Evolutionary conservation across 30 jellyfish, hydroid and myxozoan species (phyloP).

Genomic region (Hydractinia echinata): DNA sequence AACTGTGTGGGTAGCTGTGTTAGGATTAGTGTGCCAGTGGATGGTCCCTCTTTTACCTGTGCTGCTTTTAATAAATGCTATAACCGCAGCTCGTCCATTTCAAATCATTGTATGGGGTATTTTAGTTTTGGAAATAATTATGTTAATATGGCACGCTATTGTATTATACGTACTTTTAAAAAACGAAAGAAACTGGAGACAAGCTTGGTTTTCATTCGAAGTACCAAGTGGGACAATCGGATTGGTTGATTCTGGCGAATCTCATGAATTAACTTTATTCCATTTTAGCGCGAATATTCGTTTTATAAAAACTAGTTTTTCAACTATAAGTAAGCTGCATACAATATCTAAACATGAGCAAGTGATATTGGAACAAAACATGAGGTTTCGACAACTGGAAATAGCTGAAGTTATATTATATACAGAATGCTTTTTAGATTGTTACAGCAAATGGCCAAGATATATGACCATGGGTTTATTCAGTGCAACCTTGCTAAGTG

Average conservation of each 20-base stretch:
- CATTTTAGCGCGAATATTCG: conserved; percentile 40
- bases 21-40: conserved; percentile 27
- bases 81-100: neutral
- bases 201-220: conserved; percentile 44
- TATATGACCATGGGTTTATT: conserved; percentile 26
- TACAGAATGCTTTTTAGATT: conserved; percentile 32
- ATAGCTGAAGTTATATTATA: conserved; percentile 39
- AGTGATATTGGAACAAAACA: conserved; percentile 8
- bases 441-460: conserved; percentile 47
- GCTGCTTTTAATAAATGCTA: conserved; percentile 11
- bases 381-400: conserved; percentile 21
- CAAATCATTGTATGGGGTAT: conserved; percentile 14
- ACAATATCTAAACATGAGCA: conserved; percentile 41
- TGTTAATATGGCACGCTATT: conserved; percentile 31
- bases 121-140: neutral
- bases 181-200: conserved; percentile 29
- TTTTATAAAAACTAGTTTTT: conserved; percentile 7
- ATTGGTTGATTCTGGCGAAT: conserved; percentile 42
- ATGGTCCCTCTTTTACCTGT: conserved; percentile 26
- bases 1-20: conserved; percentile 13
- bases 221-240: conserved; percentile 61
- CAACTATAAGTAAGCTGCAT: conserved; percentile 25
- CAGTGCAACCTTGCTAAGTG: neutral
- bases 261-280: conserved; percentile 42
- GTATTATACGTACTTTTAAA: conserved; percentile 10